Percentiles rank a stretch among this genome's conserved stretches.
Evolutionary conservation across 2,113 vertebrate genomes (phyloP).

Genomic region (Microcebus jonahi): DNA sequence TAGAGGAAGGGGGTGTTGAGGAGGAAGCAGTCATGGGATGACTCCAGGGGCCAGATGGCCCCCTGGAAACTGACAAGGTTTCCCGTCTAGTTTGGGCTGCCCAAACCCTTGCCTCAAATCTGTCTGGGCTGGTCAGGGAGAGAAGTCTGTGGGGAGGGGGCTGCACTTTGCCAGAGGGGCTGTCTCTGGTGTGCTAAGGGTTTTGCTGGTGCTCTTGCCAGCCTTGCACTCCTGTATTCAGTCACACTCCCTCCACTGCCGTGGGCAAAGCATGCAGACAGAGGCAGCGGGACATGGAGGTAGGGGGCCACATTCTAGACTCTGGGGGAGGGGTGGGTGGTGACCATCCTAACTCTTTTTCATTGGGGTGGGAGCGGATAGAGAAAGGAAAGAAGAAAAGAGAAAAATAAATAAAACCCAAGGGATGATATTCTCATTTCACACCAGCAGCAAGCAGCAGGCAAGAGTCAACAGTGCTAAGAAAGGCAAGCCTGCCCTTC

Average conservation of each 20-base stretch:
- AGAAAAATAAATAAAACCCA: slow-evolving; percentile 65
- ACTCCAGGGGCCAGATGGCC: not conserved
- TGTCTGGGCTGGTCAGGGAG: not conserved
- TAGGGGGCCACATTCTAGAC: slow-evolving; percentile 49
- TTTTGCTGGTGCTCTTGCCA: not conserved
- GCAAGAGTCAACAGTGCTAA: slow-evolving; percentile 83
- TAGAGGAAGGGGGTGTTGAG: not conserved
- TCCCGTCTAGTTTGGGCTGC: not conserved
- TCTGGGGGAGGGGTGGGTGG: not conserved
- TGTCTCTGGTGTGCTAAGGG: not conserved
- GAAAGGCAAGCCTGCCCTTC: slow-evolving; percentile 84
- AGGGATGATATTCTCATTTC: slow-evolving; percentile 79
- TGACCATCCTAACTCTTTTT: slow-evolving; percentile 67
- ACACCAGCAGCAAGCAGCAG: slow-evolving; percentile 88
- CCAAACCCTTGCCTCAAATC: not conserved
- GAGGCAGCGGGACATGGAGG: not conserved
- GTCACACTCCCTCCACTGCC: not conserved
- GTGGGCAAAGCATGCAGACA: not conserved
- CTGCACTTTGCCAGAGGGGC: not conserved
- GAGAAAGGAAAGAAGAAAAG: slow-evolving; percentile 69
- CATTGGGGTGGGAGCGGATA: slow-evolving; percentile 1
- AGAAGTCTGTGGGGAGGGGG: not conserved
- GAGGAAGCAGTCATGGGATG: slow-evolving; percentile 49
- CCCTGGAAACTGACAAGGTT: not conserved
- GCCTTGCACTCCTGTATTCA: not conserved